Evolutionary conservation across 2,888 invertebrate genomes (phyloP), one percentile per base, ranked within the genome.

Genomic region (Onchidella celtica): DNA sequence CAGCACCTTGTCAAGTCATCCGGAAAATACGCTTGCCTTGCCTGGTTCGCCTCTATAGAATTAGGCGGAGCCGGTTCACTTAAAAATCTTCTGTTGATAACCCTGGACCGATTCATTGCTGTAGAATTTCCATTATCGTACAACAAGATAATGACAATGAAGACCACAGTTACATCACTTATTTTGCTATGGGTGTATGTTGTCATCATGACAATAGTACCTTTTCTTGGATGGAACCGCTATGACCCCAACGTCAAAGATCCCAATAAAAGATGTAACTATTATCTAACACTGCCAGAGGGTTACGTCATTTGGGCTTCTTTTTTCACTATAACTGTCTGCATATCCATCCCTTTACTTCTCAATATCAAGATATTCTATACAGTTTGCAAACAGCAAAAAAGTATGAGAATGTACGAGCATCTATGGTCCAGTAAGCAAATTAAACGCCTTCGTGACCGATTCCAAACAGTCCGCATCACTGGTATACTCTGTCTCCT

Each of bases 21-120:
- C 0, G 47, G 68, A 3, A 87, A 86, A n/a, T 83, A 73, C 29
- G 66, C 85, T 2, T 88, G 88, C 74, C 69, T 88, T 32, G 65
- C 84, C 2, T 83, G 85, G 75, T 87, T 83, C 73, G 81, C 84
- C 0, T 83, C 85, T 0, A 82, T 85, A 14, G 78, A 86, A 2
- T 57, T 78, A 29, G 85, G 86, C 4, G 82, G 85, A 34, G 86
- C 85, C 4, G 76, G 85, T 0, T 86, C 88, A 0, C 76, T 88
- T 21, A 66, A 85, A 17, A 87, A 84, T 57, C 79, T 88, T 0
- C 77, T 85, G 0, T 66, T 85, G 6, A 85, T 88, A 27, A 84
- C 87, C 4, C 38, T 85, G 0, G 88, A 88, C 59, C 84, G 88
- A 3, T 88, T 85, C 76, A 65, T 88, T 1, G 86, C 88, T 3